A percentile compares a stretch with the other conserved stretches of the same genome.
Conservation (phyloP, 2,888 invertebrate genomes). For the Cantharis flavilabris region DNA sequence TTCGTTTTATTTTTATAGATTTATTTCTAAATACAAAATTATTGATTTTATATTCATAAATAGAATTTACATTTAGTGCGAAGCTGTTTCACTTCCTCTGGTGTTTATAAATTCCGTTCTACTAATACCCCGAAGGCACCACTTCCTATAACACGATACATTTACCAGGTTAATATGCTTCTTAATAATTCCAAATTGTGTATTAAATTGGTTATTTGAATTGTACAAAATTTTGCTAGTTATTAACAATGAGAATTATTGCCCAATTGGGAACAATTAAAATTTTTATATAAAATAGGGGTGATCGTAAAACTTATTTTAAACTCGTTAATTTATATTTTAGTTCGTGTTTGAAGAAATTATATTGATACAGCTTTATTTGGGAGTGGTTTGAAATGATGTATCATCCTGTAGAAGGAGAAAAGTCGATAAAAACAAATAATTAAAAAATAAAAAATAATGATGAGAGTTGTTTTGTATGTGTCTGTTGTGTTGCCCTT, state of each 20-base stretch:
- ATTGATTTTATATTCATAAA: not conserved
- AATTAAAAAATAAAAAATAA: no score
- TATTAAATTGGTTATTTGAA: conserved; percentile 7
- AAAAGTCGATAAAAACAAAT: not conserved
- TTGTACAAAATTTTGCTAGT: not conserved
- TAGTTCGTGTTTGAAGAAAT: not conserved
- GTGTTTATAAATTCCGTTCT: conserved; percentile 10
- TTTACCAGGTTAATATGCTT: conserved; percentile 13
- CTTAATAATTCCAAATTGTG: conserved; percentile 11
- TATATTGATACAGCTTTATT: not conserved
- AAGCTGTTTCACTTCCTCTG: conserved; percentile 4
- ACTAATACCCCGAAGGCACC: conserved; percentile 1
- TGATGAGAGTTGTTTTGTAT: not conserved
- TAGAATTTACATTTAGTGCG: conserved; percentile 1
- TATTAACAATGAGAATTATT: not conserved
- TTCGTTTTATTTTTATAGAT: not conserved
- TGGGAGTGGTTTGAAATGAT: not conserved
- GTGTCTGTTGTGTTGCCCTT: not conserved
- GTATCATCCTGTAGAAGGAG: not conserved
- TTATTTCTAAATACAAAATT: not conserved
- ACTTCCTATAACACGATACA: conserved; percentile 6
- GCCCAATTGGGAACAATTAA: not conserved
- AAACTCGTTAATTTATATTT: not conserved
- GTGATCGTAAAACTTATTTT: not conserved
- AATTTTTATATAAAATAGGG: not conserved